Percentiles rank a stretch among this genome's conserved stretches.
Conservation (phyloP, 2,797 vertebrate genomes). For the Danionella dracula region DNA sequence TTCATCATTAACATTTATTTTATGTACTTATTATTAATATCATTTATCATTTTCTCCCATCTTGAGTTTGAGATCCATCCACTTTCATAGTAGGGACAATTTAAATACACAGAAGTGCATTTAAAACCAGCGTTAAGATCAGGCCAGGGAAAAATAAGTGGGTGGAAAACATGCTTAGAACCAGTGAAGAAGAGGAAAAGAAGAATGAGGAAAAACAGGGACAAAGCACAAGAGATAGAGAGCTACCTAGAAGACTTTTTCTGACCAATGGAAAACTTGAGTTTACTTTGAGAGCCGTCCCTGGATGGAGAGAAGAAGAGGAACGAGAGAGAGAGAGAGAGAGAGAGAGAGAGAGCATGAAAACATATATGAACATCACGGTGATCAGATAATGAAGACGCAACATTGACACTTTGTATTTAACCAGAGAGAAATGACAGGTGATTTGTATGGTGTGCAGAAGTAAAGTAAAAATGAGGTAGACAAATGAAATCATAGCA, state of each 20-base stretch:
- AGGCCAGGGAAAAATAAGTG: conserved; percentile 20
- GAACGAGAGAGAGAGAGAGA: conserved; percentile 48
- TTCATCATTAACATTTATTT: no score
- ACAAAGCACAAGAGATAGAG: conserved; percentile 37
- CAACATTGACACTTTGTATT: no score
- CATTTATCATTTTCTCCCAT: no score
- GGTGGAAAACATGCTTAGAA: conserved; percentile 53
- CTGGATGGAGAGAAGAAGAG: conserved; percentile 70
- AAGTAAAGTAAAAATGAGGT: conserved; percentile 8
- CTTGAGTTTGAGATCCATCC: no score
- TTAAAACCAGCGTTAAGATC: no score
- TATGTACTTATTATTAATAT: no score
- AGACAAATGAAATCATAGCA: neutral
- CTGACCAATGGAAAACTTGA: conserved; percentile 96
- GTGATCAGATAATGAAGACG: no score
- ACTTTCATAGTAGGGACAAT: no score
- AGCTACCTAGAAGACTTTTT: conserved; percentile 98
- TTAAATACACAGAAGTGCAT: no score
- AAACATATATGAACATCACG: conserved; percentile 6
- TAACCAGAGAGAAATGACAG: neutral
- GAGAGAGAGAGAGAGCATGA: conserved; percentile 8
- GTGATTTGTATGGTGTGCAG: conserved; percentile 20
- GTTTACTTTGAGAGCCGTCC: conserved; percentile 93
- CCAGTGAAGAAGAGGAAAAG: conserved; percentile 33
- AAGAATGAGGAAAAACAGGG: conserved; percentile 29